phyloP scores from a whole-genome alignment of 2,888 invertebrate species.

The Andrena hattorfiana region DNA sequence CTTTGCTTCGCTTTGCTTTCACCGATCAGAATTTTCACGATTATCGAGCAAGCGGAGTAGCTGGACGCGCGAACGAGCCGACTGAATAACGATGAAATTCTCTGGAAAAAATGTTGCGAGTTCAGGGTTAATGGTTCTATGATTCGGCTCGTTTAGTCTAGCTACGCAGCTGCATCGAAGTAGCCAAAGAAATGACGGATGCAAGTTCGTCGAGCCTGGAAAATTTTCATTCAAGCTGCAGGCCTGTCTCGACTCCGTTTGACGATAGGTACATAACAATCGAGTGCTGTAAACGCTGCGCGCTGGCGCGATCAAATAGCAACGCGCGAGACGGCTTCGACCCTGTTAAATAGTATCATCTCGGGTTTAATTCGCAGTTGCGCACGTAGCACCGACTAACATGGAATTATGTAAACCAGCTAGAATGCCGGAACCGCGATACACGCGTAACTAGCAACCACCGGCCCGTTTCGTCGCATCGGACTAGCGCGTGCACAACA shows the following conservation, averaged over 20 bases:
- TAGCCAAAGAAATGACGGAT: background rate
- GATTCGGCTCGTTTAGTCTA: slow-evolving; percentile 6
- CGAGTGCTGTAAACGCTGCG: background rate
- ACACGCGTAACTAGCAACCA: slow-evolving; percentile 15
- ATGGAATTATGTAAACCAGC: slow-evolving; percentile 50
- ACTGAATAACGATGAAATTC: background rate
- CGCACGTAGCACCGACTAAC: background rate
- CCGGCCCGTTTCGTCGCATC: background rate
- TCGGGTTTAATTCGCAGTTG: slow-evolving; percentile 23
- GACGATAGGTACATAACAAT: background rate
- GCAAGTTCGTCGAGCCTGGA: too few species aligned
- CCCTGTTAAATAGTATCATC: background rate
- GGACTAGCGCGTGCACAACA: slow-evolving; percentile 3
- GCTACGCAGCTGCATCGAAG: background rate
- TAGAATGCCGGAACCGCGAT: slow-evolving; percentile 5
- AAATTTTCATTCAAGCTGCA: too few species aligned
- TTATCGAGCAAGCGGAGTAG: slow-evolving; percentile 5
- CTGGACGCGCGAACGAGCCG: background rate
- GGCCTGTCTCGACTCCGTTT: too few species aligned
- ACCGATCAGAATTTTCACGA: background rate
- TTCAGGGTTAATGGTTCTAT: background rate
- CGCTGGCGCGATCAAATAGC: background rate
- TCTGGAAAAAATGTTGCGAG: background rate
- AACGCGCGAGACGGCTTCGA: background rate
- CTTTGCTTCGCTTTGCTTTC: background rate